phyloP scores from a whole-genome alignment of 2,888 invertebrate genomes.

The Epistrophe eligans region DNA sequence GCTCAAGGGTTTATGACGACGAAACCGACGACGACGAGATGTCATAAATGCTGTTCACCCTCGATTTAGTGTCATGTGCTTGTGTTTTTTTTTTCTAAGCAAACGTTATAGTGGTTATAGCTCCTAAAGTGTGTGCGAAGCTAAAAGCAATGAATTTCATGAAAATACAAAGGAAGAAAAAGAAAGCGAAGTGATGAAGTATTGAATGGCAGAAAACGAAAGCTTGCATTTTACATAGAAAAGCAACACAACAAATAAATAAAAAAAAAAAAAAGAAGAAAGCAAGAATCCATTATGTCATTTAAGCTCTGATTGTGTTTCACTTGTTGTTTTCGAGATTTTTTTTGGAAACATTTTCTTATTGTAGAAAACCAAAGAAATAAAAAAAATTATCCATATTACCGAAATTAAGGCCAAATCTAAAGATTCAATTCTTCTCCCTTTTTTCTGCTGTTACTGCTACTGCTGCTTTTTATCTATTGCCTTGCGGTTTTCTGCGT shows the following conservation, averaged over 20 bases:
- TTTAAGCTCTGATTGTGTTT: slow-evolving; percentile 59
- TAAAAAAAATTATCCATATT: slow-evolving; percentile 21
- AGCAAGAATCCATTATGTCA: slow-evolving; percentile 61
- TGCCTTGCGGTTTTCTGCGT: slow-evolving; percentile 38
- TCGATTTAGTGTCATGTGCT: slow-evolving; percentile 45
- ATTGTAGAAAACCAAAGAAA: neutral
- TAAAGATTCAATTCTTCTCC: slow-evolving; percentile 16
- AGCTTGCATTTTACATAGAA: slow-evolving; percentile 48
- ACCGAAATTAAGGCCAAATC: slow-evolving; percentile 24
- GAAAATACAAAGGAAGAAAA: slow-evolving; percentile 47
- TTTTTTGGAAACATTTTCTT: slow-evolving; percentile 21
- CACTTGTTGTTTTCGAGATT: slow-evolving; percentile 61
- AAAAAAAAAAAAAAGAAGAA: neutral
- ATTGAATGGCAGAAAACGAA: slow-evolving; percentile 60
- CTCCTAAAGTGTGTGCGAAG: slow-evolving; percentile 39
- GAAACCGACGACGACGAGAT: neutral
- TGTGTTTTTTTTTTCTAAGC: slow-evolving; percentile 16
- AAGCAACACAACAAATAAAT: neutral
- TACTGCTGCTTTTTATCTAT: slow-evolving; percentile 36
- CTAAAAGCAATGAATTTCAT: slow-evolving; percentile 47
- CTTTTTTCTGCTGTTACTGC: slow-evolving; percentile 34
- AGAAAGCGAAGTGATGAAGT: slow-evolving; percentile 51
- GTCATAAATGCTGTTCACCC: slow-evolving; percentile 42
- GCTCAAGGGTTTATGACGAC: slow-evolving; percentile 37
- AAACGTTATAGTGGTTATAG: slow-evolving; percentile 42